Evolutionary conservation across 92 coral and sea anemone genomes (phyloP).

Genomic region (Parazoanthus darwini): DNA sequence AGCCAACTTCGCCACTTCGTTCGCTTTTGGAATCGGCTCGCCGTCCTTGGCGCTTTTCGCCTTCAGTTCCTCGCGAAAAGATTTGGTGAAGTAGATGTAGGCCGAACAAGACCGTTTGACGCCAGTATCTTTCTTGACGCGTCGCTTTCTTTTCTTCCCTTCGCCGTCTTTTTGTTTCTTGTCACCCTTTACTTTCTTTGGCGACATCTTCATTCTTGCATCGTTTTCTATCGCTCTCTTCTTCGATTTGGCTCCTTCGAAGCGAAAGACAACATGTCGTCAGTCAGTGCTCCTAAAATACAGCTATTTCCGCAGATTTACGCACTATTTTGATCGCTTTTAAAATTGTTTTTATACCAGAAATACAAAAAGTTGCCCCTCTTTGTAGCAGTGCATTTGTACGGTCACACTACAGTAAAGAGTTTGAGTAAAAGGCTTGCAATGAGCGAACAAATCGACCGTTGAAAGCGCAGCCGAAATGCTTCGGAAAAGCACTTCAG

Average conservation of each 20-base stretch:
- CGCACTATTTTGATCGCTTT: constrained; percentile 40
- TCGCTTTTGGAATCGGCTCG: constrained; percentile 77
- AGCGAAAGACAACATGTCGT: constrained; percentile 69
- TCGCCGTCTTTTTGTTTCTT: constrained; percentile 54
- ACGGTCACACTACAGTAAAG: constrained; percentile 21
- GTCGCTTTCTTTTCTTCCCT: constrained; percentile 49
- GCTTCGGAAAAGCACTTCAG: constrained; percentile 42
- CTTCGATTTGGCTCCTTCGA: constrained; percentile 85
- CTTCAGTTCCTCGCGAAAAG: constrained; percentile 76
- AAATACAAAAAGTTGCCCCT: constrained; percentile 4
- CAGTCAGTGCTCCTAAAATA: constrained; percentile 55
- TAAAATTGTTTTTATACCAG: constrained; percentile 6
- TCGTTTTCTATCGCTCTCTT: constrained; percentile 78
- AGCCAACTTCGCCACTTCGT: constrained; percentile 94
- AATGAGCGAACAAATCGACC: constrained; percentile 53
- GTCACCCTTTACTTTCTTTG: constrained; percentile 74
- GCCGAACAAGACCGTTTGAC: constrained; percentile 91
- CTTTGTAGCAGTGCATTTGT: constrained; percentile 18
- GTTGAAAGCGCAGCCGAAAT: constrained; percentile 47
- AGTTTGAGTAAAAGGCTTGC: constrained; percentile 52
- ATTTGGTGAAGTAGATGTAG: constrained; percentile 85
- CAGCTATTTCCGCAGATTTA: constrained; percentile 51
- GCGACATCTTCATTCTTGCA: constrained; percentile 59
- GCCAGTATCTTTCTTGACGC: constrained; percentile 61
- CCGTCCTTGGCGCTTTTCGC: constrained; percentile 73